Conservation (phyloP, 2,888 invertebrate genomes). For the Lomographa bimaculata region DNA sequence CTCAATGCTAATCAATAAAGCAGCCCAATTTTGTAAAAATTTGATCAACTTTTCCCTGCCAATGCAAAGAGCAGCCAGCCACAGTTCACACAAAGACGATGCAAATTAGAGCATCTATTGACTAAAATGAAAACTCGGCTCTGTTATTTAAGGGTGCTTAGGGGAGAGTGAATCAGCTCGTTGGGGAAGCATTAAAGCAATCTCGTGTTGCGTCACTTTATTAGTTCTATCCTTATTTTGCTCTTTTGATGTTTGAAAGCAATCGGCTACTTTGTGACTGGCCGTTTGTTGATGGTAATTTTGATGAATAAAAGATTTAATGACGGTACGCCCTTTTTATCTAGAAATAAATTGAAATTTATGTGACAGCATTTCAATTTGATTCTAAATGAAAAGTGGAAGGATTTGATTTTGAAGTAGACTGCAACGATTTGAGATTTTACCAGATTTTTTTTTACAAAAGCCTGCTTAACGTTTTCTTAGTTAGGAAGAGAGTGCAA, state of each 20-base stretch:
- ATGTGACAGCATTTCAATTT: too few relatives aligned
- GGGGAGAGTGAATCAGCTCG: constrained; percentile 77
- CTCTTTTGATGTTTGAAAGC: constrained; percentile 76
- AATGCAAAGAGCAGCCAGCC: constrained; percentile 19
- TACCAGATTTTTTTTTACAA: too few relatives aligned
- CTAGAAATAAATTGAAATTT: too few relatives aligned
- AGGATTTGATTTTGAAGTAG: too few relatives aligned
- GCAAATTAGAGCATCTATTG: constrained; percentile 80
- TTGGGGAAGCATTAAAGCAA: constrained; percentile 77
- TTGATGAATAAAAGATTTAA: constrained; percentile 30
- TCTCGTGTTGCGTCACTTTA: constrained; percentile 76
- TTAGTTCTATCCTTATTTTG: constrained; percentile 74
- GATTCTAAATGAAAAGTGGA: too few relatives aligned
- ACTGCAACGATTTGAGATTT: too few relatives aligned
- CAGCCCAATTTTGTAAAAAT: too few relatives aligned
- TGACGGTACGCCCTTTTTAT: constrained; percentile 1
- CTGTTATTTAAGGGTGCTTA: constrained; percentile 65
- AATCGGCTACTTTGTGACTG: constrained; percentile 61
- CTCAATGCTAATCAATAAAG: too few relatives aligned
- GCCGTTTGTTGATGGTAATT: constrained; percentile 45
- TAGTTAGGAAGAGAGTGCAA: too few relatives aligned
- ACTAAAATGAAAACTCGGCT: constrained; percentile 69
- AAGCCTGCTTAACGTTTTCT: too few relatives aligned
- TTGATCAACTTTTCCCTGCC: constrained; percentile 52
- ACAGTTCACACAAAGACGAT: constrained; percentile 60